A percentile compares a stretch with the other conserved stretches of the same genome.
Conservation (phyloP, 2,113 vertebrate species). For the Hemiprocne comata region DNA sequence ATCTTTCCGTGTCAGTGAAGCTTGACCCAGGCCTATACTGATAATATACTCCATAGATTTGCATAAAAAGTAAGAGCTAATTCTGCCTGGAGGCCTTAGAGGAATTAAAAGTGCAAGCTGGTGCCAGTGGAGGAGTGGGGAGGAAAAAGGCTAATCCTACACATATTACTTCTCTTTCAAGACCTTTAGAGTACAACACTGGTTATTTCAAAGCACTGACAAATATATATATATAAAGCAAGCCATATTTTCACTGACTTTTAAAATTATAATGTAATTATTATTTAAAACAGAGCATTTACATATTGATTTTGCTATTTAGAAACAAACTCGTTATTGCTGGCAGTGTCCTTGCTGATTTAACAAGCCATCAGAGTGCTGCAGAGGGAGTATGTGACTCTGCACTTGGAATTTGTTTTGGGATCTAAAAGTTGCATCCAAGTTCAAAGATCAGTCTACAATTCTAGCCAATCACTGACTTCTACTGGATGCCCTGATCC, state of each 20-base stretch:
- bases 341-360: background rate
- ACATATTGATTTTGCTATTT: background rate
- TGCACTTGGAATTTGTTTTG: background rate
- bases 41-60: background rate
- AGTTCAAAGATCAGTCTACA: background rate
- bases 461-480: background rate
- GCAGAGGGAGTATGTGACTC: accelerated
- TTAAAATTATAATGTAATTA: conserved; percentile 2
- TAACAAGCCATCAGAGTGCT: background rate
- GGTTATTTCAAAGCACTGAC: background rate
- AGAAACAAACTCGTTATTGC: background rate
- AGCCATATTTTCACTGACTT: background rate
- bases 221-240: background rate
- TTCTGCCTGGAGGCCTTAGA: background rate
- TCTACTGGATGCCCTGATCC: background rate
- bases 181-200: background rate
- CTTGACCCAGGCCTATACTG: background rate
- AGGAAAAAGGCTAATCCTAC: background rate
- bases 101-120: background rate
- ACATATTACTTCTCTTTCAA: background rate
- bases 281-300: conserved; percentile 6
- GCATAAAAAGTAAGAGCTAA: background rate
- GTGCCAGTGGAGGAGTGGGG: background rate
- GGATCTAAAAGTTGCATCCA: background rate
- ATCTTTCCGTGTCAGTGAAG: background rate